Base-by-base conservation (phyloP, 2,797 vertebrate species). In the Cyclopterus lumpus region DNA sequence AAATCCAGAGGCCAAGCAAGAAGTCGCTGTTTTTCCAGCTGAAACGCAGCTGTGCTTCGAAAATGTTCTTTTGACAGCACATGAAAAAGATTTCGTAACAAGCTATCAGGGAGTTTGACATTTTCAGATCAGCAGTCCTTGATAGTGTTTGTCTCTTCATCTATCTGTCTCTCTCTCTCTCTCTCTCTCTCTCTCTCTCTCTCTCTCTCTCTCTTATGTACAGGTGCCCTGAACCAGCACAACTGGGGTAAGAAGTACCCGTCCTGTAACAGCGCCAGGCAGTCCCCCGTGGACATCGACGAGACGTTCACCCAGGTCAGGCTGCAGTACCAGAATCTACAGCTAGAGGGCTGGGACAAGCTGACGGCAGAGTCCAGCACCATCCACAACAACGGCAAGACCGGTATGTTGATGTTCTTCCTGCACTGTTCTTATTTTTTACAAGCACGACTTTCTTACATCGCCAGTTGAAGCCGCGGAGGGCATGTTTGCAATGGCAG, bases 271-370 rank as follows among this genome's bases (percentile, higher is more conserved):
- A 96, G 96, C 67, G 95, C 94, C 88, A 95, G 95, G 70, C 98
- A 99, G 65, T 99, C 97, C 1, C 98, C 98, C 6, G 96, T 99
- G 81, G 97, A 99, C 93, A 97, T 99, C 58, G 96, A 97, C 34
- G 97, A 98, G 90, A 95, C 94, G 58, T 96, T 99, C 67, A 96
- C 97, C 30, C 97, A 97, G 92, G 96, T 98, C 76, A 94, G 97
- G 77, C 91, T 96, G 87, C 96, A 98, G 93, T 96, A 96, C 79
- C 97, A 97, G 91, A 94, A 97, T 90, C 92, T 99, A 60, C 95
- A 94, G 77, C 95, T 99, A 57, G 96, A 97, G 72, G 96, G 95
- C 71, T 99, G 97, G 97, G 88, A 94, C 16, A 58, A 54, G 26
- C 68, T 40, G 4, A 93, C 90, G 1, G 55, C 85, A 0, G 88